These are phyloP conservation scores for Nyctibius bracteatus DNA, from an alignment of 2,113 vertebrate genomes.

Conservation along the genomic window DNA sequence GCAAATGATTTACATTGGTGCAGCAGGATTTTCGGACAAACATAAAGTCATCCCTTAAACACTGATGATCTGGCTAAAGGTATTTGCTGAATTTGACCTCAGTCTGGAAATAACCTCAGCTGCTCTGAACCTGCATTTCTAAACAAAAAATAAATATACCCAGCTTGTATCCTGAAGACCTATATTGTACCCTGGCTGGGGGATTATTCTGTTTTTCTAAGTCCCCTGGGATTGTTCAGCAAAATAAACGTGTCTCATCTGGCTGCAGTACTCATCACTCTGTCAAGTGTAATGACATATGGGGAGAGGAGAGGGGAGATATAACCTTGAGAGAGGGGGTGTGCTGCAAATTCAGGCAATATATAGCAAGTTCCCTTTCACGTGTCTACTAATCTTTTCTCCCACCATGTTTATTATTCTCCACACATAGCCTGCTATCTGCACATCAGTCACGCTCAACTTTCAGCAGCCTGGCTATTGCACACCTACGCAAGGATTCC, in stretches of 20 bases:
- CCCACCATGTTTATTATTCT: slow-evolving; percentile 34
- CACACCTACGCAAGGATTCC: slow-evolving; percentile 49
- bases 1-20: not conserved
- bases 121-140: not conserved
- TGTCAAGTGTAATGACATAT: slow-evolving; percentile 26
- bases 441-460: slow-evolving; percentile 51
- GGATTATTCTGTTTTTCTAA: not conserved
- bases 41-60: not conserved
- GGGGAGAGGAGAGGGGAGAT: not conserved
- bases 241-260: slow-evolving; percentile 4
- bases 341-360: not conserved
- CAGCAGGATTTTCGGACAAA: not conserved
- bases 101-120: not conserved
- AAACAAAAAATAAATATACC: not conserved
- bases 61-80: not conserved
- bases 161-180: not conserved
- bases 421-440: slow-evolving; percentile 41
- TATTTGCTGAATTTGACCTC: not conserved
- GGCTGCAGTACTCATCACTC: slow-evolving; percentile 4
- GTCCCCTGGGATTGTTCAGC: not conserved
- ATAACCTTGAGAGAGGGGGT: slow-evolving; percentile 16
- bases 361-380: slow-evolving; percentile 4
- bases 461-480: slow-evolving; percentile 42
- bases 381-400: not conserved
- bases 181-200: not conserved